phyloP scores from a whole-genome alignment of 2,888 invertebrate species.

The Conus canariensis region DNA sequence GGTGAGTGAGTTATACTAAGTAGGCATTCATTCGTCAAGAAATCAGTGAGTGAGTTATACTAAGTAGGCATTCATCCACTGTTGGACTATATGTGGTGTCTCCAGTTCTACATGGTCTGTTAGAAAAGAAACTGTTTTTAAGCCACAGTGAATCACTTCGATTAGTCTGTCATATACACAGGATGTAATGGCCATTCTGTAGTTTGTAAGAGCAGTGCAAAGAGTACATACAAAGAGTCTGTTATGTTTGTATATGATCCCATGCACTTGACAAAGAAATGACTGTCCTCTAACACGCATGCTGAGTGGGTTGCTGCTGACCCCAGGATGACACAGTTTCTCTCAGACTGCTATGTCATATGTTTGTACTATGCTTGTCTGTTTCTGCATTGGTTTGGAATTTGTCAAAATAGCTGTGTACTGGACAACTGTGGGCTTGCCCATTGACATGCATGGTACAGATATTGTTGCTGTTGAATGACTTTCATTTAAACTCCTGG shows the following conservation, averaged over 20 bases:
- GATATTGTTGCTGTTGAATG: conserved; percentile 35
- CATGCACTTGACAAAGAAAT: background rate
- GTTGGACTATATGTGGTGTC: too few relatives aligned
- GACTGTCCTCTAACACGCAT: conserved; percentile 19
- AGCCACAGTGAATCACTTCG: background rate
- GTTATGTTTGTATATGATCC: background rate
- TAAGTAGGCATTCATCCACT: too few relatives aligned
- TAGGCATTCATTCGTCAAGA: too few relatives aligned
- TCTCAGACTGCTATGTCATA: background rate
- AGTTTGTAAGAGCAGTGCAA: background rate
- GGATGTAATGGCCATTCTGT: background rate
- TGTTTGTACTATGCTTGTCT: conserved; percentile 29
- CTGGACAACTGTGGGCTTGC: conserved; percentile 41
- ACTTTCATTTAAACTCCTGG: conserved; percentile 44
- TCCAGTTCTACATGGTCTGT: too few relatives aligned
- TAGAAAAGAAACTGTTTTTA: too few relatives aligned
- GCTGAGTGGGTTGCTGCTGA: conserved; percentile 34
- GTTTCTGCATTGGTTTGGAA: conserved; percentile 23
- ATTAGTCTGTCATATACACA: background rate
- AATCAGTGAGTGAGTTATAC: too few relatives aligned
- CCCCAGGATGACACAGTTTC: background rate
- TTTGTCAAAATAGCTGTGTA: conserved; percentile 23
- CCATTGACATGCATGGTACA: conserved; percentile 41
- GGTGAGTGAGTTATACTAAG: too few relatives aligned
- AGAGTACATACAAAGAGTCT: background rate